Percentiles rank a stretch among this genome's conserved stretches.
Evolutionary conservation across 2,888 invertebrate genomes (phyloP).

Genomic region (Beris chalybata): DNA sequence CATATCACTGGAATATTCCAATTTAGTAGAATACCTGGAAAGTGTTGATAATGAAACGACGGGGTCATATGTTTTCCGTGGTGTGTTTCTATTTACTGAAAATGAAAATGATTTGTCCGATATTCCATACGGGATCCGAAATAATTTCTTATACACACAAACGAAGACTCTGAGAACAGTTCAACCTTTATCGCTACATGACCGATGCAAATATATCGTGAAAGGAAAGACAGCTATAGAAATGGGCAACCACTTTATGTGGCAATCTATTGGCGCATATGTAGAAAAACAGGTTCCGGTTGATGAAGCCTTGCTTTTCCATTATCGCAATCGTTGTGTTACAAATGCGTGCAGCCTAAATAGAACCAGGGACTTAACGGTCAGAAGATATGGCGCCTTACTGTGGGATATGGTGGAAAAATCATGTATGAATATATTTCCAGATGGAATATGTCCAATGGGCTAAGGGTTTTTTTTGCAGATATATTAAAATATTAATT

Average conservation of each 20-base stretch:
- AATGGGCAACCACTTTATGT: constrained; percentile 87
- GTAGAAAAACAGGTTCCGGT: constrained; percentile 48
- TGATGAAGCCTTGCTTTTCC: constrained; percentile 51
- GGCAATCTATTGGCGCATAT: constrained; percentile 46
- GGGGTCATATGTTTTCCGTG: constrained; percentile 56
- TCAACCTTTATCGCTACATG: too few relatives aligned
- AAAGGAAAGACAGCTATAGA: too few relatives aligned
- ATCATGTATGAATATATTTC: constrained; percentile 48
- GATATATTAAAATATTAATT: too few relatives aligned
- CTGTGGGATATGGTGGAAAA: constrained; percentile 52
- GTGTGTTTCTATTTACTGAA: constrained; percentile 56
- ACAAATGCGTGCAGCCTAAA: constrained; percentile 46
- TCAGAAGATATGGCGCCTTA: too few relatives aligned
- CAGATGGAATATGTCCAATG: constrained; percentile 49
- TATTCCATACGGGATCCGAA: constrained; percentile 46
- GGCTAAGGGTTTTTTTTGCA: too few relatives aligned
- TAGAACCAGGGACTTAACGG: constrained; percentile 48
- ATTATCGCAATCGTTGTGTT: constrained; percentile 53
- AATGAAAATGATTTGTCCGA: constrained; percentile 55
- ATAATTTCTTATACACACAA: constrained; percentile 54
- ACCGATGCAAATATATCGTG: too few relatives aligned
- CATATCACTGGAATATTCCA: too few relatives aligned
- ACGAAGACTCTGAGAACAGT: too few relatives aligned
- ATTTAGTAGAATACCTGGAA: too few relatives aligned
- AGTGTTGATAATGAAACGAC: constrained; percentile 50